Evolutionary conservation across 2,888 invertebrate genomes (phyloP).

Genomic region (Zaprionus lineosus): DNA sequence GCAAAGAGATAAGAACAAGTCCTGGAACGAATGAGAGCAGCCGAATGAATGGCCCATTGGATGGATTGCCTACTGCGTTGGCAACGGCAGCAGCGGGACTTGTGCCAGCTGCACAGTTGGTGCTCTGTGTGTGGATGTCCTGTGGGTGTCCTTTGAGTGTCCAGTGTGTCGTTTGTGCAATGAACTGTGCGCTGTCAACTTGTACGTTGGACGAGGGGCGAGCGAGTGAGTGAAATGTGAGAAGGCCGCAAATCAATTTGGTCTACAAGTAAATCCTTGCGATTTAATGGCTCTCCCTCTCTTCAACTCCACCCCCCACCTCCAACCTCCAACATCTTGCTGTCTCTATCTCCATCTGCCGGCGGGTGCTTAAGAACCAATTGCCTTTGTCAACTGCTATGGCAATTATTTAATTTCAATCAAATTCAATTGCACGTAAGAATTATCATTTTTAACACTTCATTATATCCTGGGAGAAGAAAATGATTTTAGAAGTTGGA

Average conservation of each 20-base stretch:
- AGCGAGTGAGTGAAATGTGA: slow-evolving; percentile 1
- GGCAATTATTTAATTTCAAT: slow-evolving; percentile 46
- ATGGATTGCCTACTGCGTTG: slow-evolving; percentile 9
- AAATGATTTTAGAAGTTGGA: too few species aligned
- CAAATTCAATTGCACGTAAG: slow-evolving; percentile 48
- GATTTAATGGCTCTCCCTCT: slow-evolving; percentile 2
- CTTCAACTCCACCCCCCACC: background rate
- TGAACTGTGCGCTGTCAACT: slow-evolving; percentile 61
- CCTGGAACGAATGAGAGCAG: slow-evolving; percentile 15
- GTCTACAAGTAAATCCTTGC: slow-evolving; percentile 28
- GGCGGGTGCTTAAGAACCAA: background rate
- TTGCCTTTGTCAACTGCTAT: slow-evolving; percentile 16
- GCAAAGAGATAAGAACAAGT: slow-evolving; percentile 38
- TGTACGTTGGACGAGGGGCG: slow-evolving; percentile 1
- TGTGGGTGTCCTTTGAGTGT: slow-evolving; percentile 1
- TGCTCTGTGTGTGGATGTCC: too few species aligned
- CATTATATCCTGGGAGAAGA: too few species aligned
- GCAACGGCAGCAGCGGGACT: too few species aligned
- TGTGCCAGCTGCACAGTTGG: too few species aligned
- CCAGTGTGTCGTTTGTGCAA: slow-evolving; percentile 47
- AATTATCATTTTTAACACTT: slow-evolving; percentile 26
- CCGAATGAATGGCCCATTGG: slow-evolving; percentile 27
- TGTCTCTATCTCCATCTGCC: too few species aligned
- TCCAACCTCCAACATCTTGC: too few species aligned
- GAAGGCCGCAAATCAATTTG: slow-evolving; percentile 51